A percentile compares a stretch with the other conserved stretches of the same genome.
Evolutionary conservation across 2,888 invertebrate species (phyloP).

Genomic region (Fragum sueziense): DNA sequence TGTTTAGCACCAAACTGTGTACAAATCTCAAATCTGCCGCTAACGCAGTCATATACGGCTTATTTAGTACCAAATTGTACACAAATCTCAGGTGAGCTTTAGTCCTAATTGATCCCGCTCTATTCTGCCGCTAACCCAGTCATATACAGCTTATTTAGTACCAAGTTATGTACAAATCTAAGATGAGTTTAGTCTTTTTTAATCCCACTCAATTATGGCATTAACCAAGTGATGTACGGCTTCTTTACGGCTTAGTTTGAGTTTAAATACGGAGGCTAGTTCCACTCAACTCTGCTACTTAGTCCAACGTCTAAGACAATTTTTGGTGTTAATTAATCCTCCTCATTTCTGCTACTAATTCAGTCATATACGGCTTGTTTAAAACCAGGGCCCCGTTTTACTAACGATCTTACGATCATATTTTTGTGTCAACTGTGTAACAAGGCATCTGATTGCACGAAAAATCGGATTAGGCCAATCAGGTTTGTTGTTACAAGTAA

Average conservation of each 20-base stretch:
- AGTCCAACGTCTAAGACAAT: slow-evolving; percentile 95
- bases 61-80: slow-evolving; percentile 95
- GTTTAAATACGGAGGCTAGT: slow-evolving; percentile 84
- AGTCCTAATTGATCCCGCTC: slow-evolving; percentile 77
- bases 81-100: slow-evolving; percentile 89
- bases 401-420: no score
- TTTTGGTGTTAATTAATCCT: slow-evolving; percentile 82
- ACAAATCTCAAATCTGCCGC: background rate
- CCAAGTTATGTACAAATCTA: no score
- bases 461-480: no score
- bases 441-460: no score
- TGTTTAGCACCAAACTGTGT: background rate
- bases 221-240: no score
- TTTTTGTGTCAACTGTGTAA: no score
- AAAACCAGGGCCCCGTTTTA: no score
- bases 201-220: no score
- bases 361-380: slow-evolving; percentile 96
- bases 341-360: slow-evolving; percentile 96
- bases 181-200: slow-evolving; percentile 75
- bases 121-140: no score
- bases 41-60: slow-evolving; percentile 90
- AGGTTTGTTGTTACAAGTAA: no score
- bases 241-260: background rate
- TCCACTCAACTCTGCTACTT: slow-evolving; percentile 95
- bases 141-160: no score